phyloP scores from a whole-genome alignment of 1,140 invertebrate species.

The Ostrea denselamellosa region DNA sequence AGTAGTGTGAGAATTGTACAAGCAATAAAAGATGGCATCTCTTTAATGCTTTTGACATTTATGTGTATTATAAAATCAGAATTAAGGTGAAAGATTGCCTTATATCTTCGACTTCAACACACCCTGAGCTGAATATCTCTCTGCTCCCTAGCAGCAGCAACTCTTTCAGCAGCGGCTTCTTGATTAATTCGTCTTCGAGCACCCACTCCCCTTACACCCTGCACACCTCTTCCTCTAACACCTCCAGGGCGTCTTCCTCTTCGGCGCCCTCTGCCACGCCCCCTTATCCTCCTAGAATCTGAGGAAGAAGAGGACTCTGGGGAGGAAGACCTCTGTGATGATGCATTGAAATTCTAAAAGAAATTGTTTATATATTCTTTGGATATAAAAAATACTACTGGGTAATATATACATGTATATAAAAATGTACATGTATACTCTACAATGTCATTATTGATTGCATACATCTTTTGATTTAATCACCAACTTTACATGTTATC shows the following conservation, averaged over 20 bases:
- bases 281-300: not conserved
- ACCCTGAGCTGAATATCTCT: not conserved
- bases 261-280: not conserved
- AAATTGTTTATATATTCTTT: too few species aligned
- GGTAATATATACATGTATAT: too few species aligned
- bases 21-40: not conserved
- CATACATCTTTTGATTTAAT: too few species aligned
- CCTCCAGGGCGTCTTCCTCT: conserved; percentile 1
- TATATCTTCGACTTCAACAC: not conserved
- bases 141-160: not conserved
- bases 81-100: too few species aligned
- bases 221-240: not conserved
- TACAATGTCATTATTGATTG: too few species aligned
- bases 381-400: too few species aligned
- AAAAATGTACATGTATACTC: too few species aligned
- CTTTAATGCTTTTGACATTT: too few species aligned
- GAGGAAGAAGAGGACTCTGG: too few species aligned
- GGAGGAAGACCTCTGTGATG: too few species aligned
- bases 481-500: too few species aligned
- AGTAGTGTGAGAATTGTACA: not conserved
- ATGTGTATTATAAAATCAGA: too few species aligned
- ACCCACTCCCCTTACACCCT: not conserved
- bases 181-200: not conserved
- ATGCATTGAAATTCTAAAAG: not conserved
- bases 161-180: conserved; percentile 6